Evolutionary conservation across 2,113 vertebrate species (phyloP), one percentile per base, ranked within the genome.

Genomic region (Campylorhamphus procurvoides): DNA sequence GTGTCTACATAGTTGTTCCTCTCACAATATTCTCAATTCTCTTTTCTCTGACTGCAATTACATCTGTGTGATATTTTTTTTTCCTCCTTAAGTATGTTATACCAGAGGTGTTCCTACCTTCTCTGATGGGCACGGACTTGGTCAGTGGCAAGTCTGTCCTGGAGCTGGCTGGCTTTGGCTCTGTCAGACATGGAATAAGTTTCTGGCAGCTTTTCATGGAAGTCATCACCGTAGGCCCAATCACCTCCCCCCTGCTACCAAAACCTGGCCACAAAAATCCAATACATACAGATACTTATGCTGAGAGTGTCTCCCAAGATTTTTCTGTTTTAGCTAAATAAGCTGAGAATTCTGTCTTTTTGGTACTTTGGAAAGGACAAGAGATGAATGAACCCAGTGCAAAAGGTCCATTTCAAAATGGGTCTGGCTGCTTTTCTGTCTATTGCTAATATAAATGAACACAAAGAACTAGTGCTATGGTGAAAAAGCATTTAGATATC

Each of bases 261-360:
- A 83, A 76, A 35, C 24, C 29, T 16, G 29, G 14, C n/a, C 20
- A 49, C 3, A 1, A 6, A 76, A 62, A 69, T 76, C 18, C 14
- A 62, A 23, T 31, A 62, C 4, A 31, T 20, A 18, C 0, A 0
- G 17, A 40, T 15, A 35, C 6, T 31, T 90, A 22, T 3, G 2
- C 8, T 50, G 29, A 74, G 22, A 63, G 71, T 50, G 8, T 37
- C 35, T 58, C 56, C 24, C 60, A 67, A 66, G 8, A 3, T 47
- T 93, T 19, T 52, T 40, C 15, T 7, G 3, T 64, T 87, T 72
- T 79, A 79, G 12, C 2, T 91, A 40, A 84, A 78, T 74, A 75
- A 39, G 47, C 7, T n/a, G 12, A 27, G 29, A 29, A 7, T 33
- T 73, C 39, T 68, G 10, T 39, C 3, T 28, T 80, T 87, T 75